Evolutionary conservation across 2,888 invertebrate species (phyloP).

Genomic region (Heterodera filipjevi): DNA sequence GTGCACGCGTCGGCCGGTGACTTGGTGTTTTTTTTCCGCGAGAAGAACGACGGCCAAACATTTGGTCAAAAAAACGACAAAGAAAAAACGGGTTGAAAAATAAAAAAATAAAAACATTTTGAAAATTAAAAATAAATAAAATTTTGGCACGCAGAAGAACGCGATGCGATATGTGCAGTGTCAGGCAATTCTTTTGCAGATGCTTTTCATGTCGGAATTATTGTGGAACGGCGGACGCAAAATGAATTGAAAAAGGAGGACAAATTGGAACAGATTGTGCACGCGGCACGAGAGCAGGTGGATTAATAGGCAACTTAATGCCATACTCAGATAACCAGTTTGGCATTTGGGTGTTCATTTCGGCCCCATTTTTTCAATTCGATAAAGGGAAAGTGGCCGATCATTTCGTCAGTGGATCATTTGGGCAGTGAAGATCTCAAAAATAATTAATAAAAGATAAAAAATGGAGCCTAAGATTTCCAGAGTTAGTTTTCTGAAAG

Average conservation of each 20-base stretch:
- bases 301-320: not conserved
- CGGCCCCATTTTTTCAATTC: too few relatives aligned
- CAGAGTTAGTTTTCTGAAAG: too few relatives aligned
- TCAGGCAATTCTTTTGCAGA: not conserved
- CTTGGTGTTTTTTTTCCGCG: not conserved
- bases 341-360: too few relatives aligned
- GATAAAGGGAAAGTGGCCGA: too few relatives aligned
- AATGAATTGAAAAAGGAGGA: not conserved
- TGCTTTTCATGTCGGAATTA: slow-evolving; percentile 1
- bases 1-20: not conserved
- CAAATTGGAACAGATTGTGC: not conserved
- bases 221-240: not conserved
- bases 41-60: not conserved
- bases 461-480: too few relatives aligned
- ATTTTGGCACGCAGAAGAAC: not conserved
- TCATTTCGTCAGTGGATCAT: too few relatives aligned
- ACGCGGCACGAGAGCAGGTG: not conserved
- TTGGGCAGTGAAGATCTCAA: too few relatives aligned
- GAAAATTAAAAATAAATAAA: not conserved
- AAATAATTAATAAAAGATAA: too few relatives aligned
- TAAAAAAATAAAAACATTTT: not conserved
- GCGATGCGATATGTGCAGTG: not conserved
- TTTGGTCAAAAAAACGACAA: not conserved
- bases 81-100: not conserved
- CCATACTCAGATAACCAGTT: too few relatives aligned